phyloP scores from a whole-genome alignment of 2,113 vertebrate genomes.

The Acinonyx jubatus region DNA sequence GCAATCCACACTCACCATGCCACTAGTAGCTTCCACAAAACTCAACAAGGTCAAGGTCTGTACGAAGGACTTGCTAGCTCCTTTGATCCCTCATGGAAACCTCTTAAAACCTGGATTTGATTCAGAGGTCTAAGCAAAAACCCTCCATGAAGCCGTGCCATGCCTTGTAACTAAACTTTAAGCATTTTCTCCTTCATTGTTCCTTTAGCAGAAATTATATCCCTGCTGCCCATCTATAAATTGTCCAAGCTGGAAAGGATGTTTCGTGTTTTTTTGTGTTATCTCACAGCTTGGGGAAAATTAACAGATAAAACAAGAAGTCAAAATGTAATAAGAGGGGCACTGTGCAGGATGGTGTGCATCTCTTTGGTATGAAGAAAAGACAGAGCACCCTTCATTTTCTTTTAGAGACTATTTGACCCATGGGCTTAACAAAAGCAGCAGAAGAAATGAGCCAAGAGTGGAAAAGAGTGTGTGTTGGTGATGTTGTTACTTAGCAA shows the following conservation, averaged over 20 bases:
- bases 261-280: background rate
- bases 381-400: background rate
- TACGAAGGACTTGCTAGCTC: slow-evolving; percentile 10
- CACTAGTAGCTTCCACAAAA: slow-evolving; percentile 44
- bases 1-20: background rate
- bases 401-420: background rate
- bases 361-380: background rate
- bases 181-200: background rate
- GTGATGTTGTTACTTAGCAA: slow-evolving; percentile 60
- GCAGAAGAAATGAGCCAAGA: slow-evolving; percentile 38
- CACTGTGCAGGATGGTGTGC: too few species aligned
- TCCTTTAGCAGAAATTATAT: background rate
- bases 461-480: slow-evolving; percentile 12
- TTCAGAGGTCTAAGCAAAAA: background rate
- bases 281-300: slow-evolving; percentile 4
- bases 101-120: background rate
- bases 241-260: background rate
- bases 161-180: background rate
- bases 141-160: background rate
- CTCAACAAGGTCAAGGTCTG: background rate
- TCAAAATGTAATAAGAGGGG: background rate
- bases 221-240: background rate
- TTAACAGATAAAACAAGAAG: slow-evolving; percentile 22
- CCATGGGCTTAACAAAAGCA: background rate
- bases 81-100: background rate